Percentiles rank a stretch among this genome's conserved stretches.
These are phyloP conservation scores for Sinodicranocentrus sp. DNA, from an alignment of 2,888 invertebrate genomes.

Conservation along the genomic window DNA sequence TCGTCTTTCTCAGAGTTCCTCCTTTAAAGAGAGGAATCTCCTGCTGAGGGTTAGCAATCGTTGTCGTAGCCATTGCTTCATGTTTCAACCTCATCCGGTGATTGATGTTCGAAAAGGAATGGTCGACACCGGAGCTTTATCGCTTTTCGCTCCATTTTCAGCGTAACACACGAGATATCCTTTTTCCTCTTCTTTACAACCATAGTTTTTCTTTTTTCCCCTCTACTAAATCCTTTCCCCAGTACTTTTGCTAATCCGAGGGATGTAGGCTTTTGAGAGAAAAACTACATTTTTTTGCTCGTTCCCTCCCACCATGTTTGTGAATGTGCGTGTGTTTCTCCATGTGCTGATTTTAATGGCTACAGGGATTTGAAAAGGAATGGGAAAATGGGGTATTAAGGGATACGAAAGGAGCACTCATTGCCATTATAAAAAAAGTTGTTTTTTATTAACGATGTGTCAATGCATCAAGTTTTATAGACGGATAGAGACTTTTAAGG, in stretches of 20 bases:
- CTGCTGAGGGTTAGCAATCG: conserved; percentile 58
- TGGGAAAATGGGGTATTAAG: conserved; percentile 42
- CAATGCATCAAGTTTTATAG: conserved; percentile 44
- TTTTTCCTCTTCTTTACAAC: not conserved
- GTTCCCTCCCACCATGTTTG: not conserved
- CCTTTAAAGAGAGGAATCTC: conserved; percentile 55
- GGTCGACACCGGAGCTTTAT: conserved; percentile 61
- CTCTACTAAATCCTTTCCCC: conserved; percentile 9
- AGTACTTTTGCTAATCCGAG: conserved; percentile 45
- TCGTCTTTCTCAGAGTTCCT: conserved; percentile 24
- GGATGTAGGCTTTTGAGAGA: conserved; percentile 4
- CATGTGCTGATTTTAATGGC: conserved; percentile 61
- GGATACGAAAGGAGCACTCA: conserved; percentile 36
- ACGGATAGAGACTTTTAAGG: conserved; percentile 7
- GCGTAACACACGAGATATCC: conserved; percentile 15
- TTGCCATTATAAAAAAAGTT: conserved; percentile 46
- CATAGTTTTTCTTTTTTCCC: conserved; percentile 1
- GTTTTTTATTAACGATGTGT: conserved; percentile 58
- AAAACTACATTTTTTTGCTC: not conserved
- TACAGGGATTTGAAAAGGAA: conserved; percentile 40
- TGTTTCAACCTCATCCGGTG: conserved; percentile 67
- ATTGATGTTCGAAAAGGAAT: conserved; percentile 65
- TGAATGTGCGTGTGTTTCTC: not conserved
- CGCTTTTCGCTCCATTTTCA: conserved; percentile 53
- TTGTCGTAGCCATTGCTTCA: conserved; percentile 40